These are phyloP conservation scores for Lutjanus campechanus DNA, from an alignment of 2,797 vertebrate species.

Conservation along the genomic window DNA sequence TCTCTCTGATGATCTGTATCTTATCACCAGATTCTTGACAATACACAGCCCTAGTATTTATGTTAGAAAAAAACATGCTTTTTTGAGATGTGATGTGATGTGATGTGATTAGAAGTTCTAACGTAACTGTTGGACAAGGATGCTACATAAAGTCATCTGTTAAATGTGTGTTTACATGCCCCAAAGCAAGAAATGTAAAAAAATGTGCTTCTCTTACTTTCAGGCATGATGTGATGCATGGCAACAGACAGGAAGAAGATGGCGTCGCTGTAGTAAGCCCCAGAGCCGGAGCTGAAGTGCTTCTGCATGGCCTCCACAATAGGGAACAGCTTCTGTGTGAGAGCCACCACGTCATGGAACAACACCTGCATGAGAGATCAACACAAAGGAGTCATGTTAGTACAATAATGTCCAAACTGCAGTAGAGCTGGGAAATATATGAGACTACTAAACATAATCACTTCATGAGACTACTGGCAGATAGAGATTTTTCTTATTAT, in stretches of 20 bases:
- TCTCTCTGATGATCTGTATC: no score
- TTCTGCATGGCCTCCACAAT: constrained; percentile 97
- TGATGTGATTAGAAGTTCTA: no score
- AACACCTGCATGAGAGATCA: constrained; percentile 84
- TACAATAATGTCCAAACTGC: neutral
- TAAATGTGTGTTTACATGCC: no score
- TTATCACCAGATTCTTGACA: no score
- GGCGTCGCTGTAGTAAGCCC: constrained; percentile 95
- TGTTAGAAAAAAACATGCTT: no score
- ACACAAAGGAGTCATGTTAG: constrained; percentile 11
- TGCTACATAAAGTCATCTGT: no score
- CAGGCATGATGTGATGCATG: constrained; percentile 96
- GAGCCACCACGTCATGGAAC: constrained; percentile 91
- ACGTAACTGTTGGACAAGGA: no score
- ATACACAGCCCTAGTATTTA: no score
- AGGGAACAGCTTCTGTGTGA: constrained; percentile 94
- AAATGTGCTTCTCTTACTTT: constrained; percentile 84
- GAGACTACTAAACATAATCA: neutral
- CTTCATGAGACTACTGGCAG: neutral
- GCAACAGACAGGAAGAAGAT: constrained; percentile 99
- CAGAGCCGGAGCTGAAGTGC: constrained; percentile 95
- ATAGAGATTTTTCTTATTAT: neutral
- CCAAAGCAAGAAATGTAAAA: neutral
- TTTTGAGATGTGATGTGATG: no score
- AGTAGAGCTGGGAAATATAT: neutral